Base-by-base conservation (phyloP, 1,140 invertebrate species). In the Dufourea novaeangliae region DNA sequence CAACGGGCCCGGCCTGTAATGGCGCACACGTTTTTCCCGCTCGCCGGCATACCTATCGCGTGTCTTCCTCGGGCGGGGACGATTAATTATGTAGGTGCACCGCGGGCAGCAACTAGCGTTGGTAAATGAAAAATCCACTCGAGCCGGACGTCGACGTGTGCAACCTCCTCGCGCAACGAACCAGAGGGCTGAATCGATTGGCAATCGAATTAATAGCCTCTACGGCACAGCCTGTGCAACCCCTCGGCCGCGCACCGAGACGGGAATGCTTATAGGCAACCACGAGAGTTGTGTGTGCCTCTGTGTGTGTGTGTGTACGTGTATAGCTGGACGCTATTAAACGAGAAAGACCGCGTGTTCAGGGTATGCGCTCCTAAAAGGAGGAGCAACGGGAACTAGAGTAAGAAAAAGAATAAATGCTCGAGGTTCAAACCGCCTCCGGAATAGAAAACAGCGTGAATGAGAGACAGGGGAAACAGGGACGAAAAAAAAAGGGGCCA, bases 141-240 rank as follows among this genome's bases (percentile, higher is more conserved):
- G 37, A 64, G 39, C 32, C 56, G 41, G 68, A 83, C 41, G 73
- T 70, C 27, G 44, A 80, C 66, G 44, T 46, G 39, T 25, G 8
- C 52, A n/a, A n/a, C n/a, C n/a, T 12, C 1, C 17, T 73, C 69
- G 68, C 63, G 57, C 39, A 66, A 50, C 57, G 46, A 17, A 29
- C 17, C 61, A 29, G n/a, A n/a, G 29, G 46, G 46, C 52, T 52
- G 71, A 79, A 83, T 79, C 82, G 81, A 84, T 84, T 83, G 70
- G 41, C 78, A 83, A 77, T 83, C 72, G 71, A 73, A 84, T 83
- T 84, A 83, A 83, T 84, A 84, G 81, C 62, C 20, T n/a, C 25
- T 14, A 52, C 29, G 37, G 20, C 62, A 22, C 44, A 41, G 22
- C 34, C n/a, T 25, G 25, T 50, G 57, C 56, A 69, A 50, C 59